phyloP scores from a whole-genome alignment of 2,888 invertebrate species.

The Elgonia sp. region DNA sequence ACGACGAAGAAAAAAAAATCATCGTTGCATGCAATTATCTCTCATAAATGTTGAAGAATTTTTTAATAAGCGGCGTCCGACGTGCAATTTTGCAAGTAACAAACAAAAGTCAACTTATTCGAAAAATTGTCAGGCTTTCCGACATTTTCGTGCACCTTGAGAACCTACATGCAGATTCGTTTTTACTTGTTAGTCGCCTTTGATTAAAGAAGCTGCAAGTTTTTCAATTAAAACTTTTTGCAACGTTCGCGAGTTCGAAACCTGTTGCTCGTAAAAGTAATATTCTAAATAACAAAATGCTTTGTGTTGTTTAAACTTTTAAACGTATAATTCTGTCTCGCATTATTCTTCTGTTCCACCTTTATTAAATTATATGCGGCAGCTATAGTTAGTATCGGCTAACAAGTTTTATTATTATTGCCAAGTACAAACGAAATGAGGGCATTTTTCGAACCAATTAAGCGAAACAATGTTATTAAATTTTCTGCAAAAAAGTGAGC shows the following conservation, averaged over 20 bases:
- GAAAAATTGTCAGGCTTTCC: background rate
- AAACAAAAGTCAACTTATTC: background rate
- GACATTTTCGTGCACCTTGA: background rate
- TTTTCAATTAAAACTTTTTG: conserved; percentile 65
- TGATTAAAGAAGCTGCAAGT: conserved; percentile 62
- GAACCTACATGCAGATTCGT: conserved; percentile 30
- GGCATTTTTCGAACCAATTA: background rate
- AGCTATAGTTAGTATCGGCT: background rate
- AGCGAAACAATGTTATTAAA: conserved; percentile 1
- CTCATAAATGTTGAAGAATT: conserved; percentile 17
- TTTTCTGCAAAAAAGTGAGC: background rate
- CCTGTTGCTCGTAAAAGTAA: conserved; percentile 62
- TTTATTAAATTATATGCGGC: conserved; percentile 5
- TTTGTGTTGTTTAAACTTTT: conserved; percentile 17
- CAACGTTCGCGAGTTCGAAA: conserved; percentile 16
- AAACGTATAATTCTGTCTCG: conserved; percentile 2
- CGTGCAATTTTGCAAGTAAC: background rate
- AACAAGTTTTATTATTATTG: conserved; percentile 11
- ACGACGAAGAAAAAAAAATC: conserved; percentile 5
- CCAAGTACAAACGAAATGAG: background rate
- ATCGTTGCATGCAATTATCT: background rate
- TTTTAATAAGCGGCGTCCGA: conserved; percentile 16
- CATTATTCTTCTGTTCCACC: background rate
- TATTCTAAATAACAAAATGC: conserved; percentile 51
- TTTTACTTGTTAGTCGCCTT: background rate